Percentiles rank a stretch among this genome's conserved stretches.
phyloP scores from a whole-genome alignment of 2,113 vertebrate genomes.

The Nematolebias whitei region DNA sequence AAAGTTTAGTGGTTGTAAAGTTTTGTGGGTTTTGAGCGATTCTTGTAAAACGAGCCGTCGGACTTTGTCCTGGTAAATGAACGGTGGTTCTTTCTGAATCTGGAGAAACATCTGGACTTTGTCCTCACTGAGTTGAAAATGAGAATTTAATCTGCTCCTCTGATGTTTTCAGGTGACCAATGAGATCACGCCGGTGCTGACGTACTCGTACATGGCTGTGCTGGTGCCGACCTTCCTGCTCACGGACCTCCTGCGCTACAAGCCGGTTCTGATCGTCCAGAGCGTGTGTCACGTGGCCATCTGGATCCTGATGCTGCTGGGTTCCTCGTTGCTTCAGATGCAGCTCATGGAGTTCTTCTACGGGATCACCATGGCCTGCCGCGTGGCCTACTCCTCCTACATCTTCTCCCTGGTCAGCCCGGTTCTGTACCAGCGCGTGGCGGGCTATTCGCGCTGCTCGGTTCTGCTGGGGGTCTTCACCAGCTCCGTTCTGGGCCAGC shows the following conservation, averaged over 20 bases:
- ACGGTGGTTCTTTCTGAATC: no score
- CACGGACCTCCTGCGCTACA: conserved; percentile 92
- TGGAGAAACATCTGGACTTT: no score
- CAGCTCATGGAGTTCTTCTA: conserved; percentile 98
- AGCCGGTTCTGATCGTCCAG: conserved; percentile 91
- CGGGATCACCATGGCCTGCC: conserved; percentile 90
- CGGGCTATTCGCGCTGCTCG: conserved; percentile 87
- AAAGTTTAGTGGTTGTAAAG: no score
- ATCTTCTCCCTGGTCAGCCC: conserved; percentile 92
- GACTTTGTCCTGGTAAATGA: no score
- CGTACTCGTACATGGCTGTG: conserved; percentile 91
- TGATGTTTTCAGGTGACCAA: conserved; percentile 88
- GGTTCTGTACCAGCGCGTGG: conserved; percentile 86
- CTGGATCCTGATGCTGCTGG: conserved; percentile 88
- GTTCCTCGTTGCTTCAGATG: conserved; percentile 83
- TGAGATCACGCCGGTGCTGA: conserved; percentile 88
- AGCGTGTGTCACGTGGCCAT: conserved; percentile 87
- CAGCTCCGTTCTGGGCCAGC: conserved; percentile 92
- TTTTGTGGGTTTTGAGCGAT: no score
- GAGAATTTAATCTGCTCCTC: no score
- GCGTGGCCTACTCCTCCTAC: conserved; percentile 96
- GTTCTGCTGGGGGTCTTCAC: conserved; percentile 91
- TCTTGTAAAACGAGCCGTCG: no score
- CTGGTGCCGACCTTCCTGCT: conserved; percentile 93
- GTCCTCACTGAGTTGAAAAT: no score